Base-by-base conservation (phyloP, 2,888 invertebrate genomes). In the Erebia ligea region DNA sequence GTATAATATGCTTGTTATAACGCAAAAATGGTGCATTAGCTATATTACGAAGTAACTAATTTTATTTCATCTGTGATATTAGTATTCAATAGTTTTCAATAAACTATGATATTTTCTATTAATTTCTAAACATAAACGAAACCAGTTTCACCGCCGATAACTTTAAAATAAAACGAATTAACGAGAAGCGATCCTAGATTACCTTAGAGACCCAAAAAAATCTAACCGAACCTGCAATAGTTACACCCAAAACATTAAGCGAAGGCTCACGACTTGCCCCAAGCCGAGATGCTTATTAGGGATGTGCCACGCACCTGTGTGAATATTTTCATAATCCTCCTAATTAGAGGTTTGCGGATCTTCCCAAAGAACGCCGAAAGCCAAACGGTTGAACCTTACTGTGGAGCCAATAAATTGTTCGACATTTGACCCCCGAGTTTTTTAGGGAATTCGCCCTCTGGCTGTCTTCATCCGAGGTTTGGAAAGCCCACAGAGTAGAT, bases 271-370 rank as follows among this genome's bases (percentile, higher is more conserved):
- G 93, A 91, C 84, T 86, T 77, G 93, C 93, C 93, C 82, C 82
- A 77, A 91, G 93, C 92, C 81, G 88, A 90, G 86, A 87, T 85
- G 85, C 91, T 92, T 92, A 92, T 93, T 92, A 93, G 86, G 91
- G 88, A 82, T 84, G 88, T 82, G 80, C 86, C 87, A 82, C 81
- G 91, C 93, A 93, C 93, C 93, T 93, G 93, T 93, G 92, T 92
- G 92, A 92, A 92, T 92, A 88, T 92, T 91, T 90, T 88, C 91
- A 91, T 92, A 92, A 91, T 91, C 91, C 89, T 84, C 86, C 87
- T 93, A 93, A 93, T 93, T 93, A 93, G 89, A 89, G 93, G 93
- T 92, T 92, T 86, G 93, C 92, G 88, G 88, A 90, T 90, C 83
- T 90, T 88, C 90, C 91, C 91, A 91, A 92, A 91, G 89, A 82